Base-by-base conservation (phyloP, 2,113 vertebrate genomes). In the Rhea americana region DNA sequence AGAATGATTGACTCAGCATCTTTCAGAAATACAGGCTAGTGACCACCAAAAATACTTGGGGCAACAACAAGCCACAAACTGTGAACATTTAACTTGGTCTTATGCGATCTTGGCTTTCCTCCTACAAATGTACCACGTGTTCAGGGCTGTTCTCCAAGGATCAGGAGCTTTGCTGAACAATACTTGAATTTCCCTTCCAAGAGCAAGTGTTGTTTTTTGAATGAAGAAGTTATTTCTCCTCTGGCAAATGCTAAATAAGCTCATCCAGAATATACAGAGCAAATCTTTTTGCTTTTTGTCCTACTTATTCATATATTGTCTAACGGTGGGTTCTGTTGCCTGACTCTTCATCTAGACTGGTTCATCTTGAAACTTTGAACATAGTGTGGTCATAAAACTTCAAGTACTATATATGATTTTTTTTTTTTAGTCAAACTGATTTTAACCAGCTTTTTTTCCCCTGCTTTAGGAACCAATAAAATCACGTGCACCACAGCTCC, bases 401-500 rank as follows among this genome's bases (percentile, higher is more conserved):
- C n/a, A 39, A 32, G 12, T 51, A 11, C 6, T 43, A 13, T n/a
- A 19, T 20, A 15, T 10, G 75, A 53, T 26, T 45, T 78, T 51
- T 74, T 82, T 56, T 56, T 56, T 32, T 30, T 35, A 61, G 41
- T 76, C 62, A 61, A 56, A 35, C 9, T 43, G 4, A 48, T 93
- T 86, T 55, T 92, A 53, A 93, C 63, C 53, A 56, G 32, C 32
- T 86, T 51, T 93, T 43, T 85, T 28, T 80, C 93, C 84, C 84
- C 66, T 90, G 35, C 95, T 97, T 72, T 94, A 99, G 99, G 99
- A 99, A 98, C 99, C 99, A 95, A 99, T 99, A 94, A 99, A 99
- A 97, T 99, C 99, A 11, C 98, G 99, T 91, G 99, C 99, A 56
- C 99, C 99, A 37, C 99, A 99, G 97, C 98, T 99, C 93, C 99